Evolutionary conservation across 2,113 vertebrate genomes (phyloP).

Genomic region (Gorsachius goisagi): DNA sequence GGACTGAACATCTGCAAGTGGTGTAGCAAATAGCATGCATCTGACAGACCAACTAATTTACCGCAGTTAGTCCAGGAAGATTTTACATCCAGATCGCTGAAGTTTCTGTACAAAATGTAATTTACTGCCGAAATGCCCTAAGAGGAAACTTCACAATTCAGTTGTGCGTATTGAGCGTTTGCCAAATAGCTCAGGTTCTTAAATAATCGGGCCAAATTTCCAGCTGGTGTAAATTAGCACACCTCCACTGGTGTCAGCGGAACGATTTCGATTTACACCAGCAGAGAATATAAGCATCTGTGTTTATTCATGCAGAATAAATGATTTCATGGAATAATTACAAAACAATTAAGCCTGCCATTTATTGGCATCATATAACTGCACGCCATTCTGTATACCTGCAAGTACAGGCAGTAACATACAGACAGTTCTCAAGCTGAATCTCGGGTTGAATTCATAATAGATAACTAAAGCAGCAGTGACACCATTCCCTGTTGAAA

Average conservation of each 20-base stretch:
- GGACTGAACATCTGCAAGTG: constrained; percentile 49
- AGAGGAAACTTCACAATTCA: constrained; percentile 48
- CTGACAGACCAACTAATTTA: constrained; percentile 68
- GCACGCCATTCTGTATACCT: neutral
- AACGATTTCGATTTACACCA: neutral
- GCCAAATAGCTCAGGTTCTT: constrained; percentile 38
- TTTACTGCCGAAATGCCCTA: constrained; percentile 55
- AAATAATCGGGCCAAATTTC: constrained; percentile 42
- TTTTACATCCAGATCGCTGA: constrained; percentile 62
- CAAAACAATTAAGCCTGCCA: constrained; percentile 51
- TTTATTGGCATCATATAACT: constrained; percentile 15
- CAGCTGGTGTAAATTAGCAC: neutral
- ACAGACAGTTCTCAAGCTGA: neutral
- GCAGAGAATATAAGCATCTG: constrained; percentile 1
- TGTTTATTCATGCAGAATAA: constrained; percentile 63
- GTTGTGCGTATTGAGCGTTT: constrained; percentile 8
- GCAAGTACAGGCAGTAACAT: neutral
- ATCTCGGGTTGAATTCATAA: constrained; percentile 33
- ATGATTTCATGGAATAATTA: constrained; percentile 45
- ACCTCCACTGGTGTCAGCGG: neutral
- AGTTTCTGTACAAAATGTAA: constrained; percentile 52
- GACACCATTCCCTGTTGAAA: constrained; percentile 67
- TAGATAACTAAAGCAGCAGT: constrained; percentile 36
- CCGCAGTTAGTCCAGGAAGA: constrained; percentile 54
- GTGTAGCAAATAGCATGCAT: constrained; percentile 32